These are phyloP conservation scores for Stenichneumon culpator DNA, from an alignment of 2,888 invertebrate species.

Conservation along the genomic window DNA sequence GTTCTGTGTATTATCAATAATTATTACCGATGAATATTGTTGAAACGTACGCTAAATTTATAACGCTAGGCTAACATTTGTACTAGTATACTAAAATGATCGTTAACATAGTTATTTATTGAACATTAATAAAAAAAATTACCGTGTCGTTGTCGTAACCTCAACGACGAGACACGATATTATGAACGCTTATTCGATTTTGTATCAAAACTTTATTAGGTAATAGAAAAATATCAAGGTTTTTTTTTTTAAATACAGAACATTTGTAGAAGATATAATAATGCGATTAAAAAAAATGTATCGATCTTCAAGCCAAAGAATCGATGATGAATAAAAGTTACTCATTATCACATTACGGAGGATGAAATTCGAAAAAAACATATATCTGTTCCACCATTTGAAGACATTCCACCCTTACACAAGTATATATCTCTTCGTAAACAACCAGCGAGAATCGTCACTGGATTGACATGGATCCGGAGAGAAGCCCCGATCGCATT, in stretches of 20 bases:
- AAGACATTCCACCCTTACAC: background rate
- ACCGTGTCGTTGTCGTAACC: background rate
- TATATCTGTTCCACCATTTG: background rate
- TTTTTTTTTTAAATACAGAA: constrained; percentile 14
- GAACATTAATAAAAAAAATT: background rate
- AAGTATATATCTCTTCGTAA: background rate
- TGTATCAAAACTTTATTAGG: constrained; percentile 67
- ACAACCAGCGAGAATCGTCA: background rate
- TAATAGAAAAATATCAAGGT: constrained; percentile 65
- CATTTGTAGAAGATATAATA: constrained; percentile 42
- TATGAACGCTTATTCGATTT: constrained; percentile 38
- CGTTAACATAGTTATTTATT: constrained; percentile 41
- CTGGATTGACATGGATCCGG: background rate
- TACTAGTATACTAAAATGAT: constrained; percentile 11
- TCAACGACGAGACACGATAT: constrained; percentile 7
- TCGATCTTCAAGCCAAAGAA: constrained; percentile 24
- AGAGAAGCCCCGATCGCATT: background rate
- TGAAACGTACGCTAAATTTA: constrained; percentile 14
- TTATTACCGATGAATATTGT: constrained; percentile 22
- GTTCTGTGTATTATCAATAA: constrained; percentile 1
- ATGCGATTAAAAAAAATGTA: constrained; percentile 49
- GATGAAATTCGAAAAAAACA: background rate
- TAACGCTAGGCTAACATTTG: constrained; percentile 22
- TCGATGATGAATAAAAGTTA: constrained; percentile 43
- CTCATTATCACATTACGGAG: constrained; percentile 9